Evolutionary conservation across 2,113 vertebrate genomes (phyloP), one percentile per base, ranked within the genome.

Genomic region (Ahaetulla prasina): DNA sequence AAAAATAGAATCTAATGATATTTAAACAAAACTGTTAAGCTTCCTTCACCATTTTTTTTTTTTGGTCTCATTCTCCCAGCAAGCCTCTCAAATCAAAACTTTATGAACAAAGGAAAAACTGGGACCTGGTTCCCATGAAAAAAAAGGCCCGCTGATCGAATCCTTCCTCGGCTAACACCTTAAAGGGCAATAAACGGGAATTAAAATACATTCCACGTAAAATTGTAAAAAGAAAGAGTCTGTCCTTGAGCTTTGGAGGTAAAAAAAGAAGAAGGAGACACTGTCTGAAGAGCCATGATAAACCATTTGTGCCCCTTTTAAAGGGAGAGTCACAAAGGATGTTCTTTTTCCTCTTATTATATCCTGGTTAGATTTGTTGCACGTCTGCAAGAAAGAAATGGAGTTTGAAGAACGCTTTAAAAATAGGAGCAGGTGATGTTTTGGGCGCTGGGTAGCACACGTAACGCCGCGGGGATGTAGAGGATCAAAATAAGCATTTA

Each of bases 191-290:
- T 85, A 94, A 93, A 92, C 87, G 30, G 92, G 52, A 94, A 95
- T 92, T 90, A 90, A 93, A 94, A 94, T 91, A 54, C 94, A 94
- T 95, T 93, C 45, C 85, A 94, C 90, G 84, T 95, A 94, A 94
- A 92, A 52, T 93, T 47, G 90, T 88, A 0, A 0, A 47, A 47
- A 90, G 63, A 90, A 43, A 35, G 49, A 49, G 45, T 35, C 27
- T 25, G 50, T 18, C 3, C 10, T 95, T 89, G 50, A 80, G 35
- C 25, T 22, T 50, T 30, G 25, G 14, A 30, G 8, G 35, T 11
- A 7, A 43, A 27, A 9, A 7, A 55, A 55, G 8, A 0, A 10
- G 18, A 54, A 53, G 4, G 10, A 53, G 30, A 80, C 11, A 27
- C n/a, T 27, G 16, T 43, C 80, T 35, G 55, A 89, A 47, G 55